Evolutionary conservation across 2,888 invertebrate species (phyloP).

Genomic region (Erannis defoliaria): DNA sequence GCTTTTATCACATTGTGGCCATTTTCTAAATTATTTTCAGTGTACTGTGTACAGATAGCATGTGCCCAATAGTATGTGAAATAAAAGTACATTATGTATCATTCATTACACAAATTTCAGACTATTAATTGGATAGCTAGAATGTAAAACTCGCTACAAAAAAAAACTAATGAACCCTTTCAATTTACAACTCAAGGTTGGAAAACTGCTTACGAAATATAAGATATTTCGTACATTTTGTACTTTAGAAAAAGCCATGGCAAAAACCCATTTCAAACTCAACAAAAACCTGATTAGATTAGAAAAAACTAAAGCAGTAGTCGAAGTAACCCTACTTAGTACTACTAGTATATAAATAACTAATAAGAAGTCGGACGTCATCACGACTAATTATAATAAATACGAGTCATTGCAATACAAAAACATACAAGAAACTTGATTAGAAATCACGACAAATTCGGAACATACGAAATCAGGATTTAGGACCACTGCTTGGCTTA

Average conservation of each 20-base stretch:
- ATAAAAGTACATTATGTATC: too few species aligned
- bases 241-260: constrained; percentile 8
- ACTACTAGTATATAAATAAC: not conserved
- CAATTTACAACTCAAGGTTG: constrained; percentile 10
- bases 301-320: not conserved
- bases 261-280: not conserved
- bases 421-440: not conserved
- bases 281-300: not conserved
- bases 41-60: too few species aligned
- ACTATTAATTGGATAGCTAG: too few species aligned
- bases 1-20: not conserved
- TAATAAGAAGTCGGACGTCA: not conserved
- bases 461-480: too few species aligned
- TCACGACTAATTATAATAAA: not conserved
- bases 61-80: too few species aligned
- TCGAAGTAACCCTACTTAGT: too few species aligned
- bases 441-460: not conserved
- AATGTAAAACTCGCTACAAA: not conserved
- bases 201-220: constrained; percentile 1
- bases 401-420: not conserved
- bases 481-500: too few species aligned
- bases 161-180: not conserved
- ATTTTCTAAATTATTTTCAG: not conserved
- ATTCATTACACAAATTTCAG: too few species aligned
- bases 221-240: constrained; percentile 1